Percentiles rank a stretch among this genome's conserved stretches.
These are phyloP conservation scores for Epizoanthus ramosus DNA, from an alignment of 92 coral and sea anemone species.

Conservation along the genomic window DNA sequence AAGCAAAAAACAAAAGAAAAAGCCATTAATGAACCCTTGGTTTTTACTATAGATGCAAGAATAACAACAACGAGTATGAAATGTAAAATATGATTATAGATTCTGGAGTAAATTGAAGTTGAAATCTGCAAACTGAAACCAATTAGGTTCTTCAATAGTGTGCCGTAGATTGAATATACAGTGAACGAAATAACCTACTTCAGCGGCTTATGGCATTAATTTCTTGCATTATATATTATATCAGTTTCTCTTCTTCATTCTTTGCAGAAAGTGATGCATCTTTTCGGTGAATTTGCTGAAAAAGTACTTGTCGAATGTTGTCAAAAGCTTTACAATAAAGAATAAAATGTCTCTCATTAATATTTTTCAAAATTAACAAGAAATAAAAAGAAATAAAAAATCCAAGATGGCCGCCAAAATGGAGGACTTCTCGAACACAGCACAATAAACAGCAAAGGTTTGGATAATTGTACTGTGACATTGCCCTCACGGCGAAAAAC, in stretches of 20 bases:
- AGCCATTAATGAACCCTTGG: too few relatives aligned
- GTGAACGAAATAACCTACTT: neutral
- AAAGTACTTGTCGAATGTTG: too few relatives aligned
- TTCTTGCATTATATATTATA: neutral
- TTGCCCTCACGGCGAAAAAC: too few relatives aligned
- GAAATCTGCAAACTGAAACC: conserved; percentile 24
- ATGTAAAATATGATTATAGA: conserved; percentile 14
- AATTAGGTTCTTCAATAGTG: conserved; percentile 7
- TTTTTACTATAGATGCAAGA: too few relatives aligned
- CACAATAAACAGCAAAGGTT: too few relatives aligned
- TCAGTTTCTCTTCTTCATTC: neutral
- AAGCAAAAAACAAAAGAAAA: too few relatives aligned
- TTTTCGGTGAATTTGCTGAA: conserved; percentile 11
- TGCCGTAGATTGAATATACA: neutral
- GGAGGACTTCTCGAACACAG: too few relatives aligned
- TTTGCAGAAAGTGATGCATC: conserved; percentile 7
- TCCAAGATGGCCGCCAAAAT: too few relatives aligned
- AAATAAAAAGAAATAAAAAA: too few relatives aligned
- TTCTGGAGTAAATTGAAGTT: neutral
- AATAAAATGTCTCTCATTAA: conserved; percentile 30
- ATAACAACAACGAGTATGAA: neutral
- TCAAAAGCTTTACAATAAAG: conserved; percentile 32
- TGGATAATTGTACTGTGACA: too few relatives aligned
- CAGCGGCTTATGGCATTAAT: neutral
- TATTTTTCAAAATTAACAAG: too few relatives aligned